Base-by-base conservation (phyloP, 2,113 vertebrate genomes). In the Sprattus sprattus region DNA sequence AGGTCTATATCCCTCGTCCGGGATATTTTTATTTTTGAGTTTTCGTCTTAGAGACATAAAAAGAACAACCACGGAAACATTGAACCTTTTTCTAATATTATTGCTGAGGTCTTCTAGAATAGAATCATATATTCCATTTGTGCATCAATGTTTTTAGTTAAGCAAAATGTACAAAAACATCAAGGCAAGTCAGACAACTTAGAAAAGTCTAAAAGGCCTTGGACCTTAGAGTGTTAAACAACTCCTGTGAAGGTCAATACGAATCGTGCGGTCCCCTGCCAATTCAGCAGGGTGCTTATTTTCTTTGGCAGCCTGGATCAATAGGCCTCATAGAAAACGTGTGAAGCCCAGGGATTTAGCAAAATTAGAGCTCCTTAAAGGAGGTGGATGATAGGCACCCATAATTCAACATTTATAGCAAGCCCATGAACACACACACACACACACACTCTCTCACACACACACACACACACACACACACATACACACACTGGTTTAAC, bases 401-500 rank as follows among this genome's bases (percentile, higher is more conserved):
- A 71, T 71, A 32, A 78, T 78, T 39, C 28, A 11, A 32, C 15
- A 78, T 78, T 78, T 39, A 78, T 16, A 78, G 71, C 32, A 78
- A 15, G 25, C 11, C 71, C 1, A 1, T 13, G 13, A 2, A 78
- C 71, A 78, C 71, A 78, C 28, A 39, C 71, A 78, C 71, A 78
- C 28, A 78, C 71, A 71, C 71, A 78, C 71, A 78, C 64, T 32
- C 64, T 32, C 64, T 32, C 64, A 71, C 64, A 71, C 64, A 71
- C 64, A 71, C n/a, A 71, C 64, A 71, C 64, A 64, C 64, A 71
- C 60, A 67, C 85, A 25, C 75, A 83, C 89, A 85, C 87, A 85
- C 88, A 88, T 89, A 87, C 85, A 83, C 84, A 88, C 92, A 67
- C 28, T 78, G 9, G 8, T 13, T 5, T 78, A 39, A 78, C 28